Conservation (phyloP, 2,888 invertebrate species). For the Timema cristinae region DNA sequence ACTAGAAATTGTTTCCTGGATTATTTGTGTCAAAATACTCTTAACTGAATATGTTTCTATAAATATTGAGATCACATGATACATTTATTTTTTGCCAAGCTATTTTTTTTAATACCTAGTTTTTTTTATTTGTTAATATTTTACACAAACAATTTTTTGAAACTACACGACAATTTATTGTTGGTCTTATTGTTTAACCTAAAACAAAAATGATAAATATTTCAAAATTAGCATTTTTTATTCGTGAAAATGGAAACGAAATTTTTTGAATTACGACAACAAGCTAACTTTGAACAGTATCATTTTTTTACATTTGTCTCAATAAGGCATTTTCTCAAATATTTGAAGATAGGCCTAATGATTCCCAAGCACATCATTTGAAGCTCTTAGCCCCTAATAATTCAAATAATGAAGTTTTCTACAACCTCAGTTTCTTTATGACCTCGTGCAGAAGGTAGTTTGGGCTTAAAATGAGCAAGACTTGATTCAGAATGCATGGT, state of each 20-base stretch:
- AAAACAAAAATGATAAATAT: conserved; percentile 41
- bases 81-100: no score
- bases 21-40: no score
- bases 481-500: conserved; percentile 27
- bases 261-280: conserved; percentile 54
- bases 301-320: conserved; percentile 52
- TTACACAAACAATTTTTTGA: no score
- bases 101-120: no score
- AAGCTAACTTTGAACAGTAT: conserved; percentile 56
- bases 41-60: no score
- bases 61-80: no score
- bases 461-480: conserved; percentile 51
- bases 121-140: no score
- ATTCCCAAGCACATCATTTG: conserved; percentile 46
- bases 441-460: conserved; percentile 58
- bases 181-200: no score
- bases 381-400: conserved; percentile 54
- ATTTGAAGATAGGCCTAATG: conserved; percentile 41
- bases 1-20: no score
- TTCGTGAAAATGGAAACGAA: conserved; percentile 56
- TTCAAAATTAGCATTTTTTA: conserved; percentile 51
- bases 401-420: conserved; percentile 51
- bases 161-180: no score
- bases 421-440: conserved; percentile 57
- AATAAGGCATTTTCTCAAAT: conserved; percentile 54